phyloP scores from a whole-genome alignment of 1,140 invertebrate species.

The Uloborus diversus region DNA sequence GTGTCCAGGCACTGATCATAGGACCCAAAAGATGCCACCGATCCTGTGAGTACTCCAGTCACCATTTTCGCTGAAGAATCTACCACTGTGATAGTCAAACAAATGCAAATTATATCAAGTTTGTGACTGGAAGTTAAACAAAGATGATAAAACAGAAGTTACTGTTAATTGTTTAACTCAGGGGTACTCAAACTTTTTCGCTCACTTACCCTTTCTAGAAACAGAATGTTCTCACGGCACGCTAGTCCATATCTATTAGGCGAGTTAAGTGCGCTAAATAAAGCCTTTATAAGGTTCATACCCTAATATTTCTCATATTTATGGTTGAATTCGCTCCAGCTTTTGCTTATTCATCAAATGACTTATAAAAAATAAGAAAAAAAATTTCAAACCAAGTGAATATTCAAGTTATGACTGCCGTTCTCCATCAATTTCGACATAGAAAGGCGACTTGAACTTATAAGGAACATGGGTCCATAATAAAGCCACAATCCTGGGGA shows the following conservation, averaged over 20 bases:
- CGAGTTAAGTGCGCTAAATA: neutral
- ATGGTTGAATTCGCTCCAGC: too few relatives aligned
- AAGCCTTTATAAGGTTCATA: neutral
- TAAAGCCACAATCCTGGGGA: too few relatives aligned
- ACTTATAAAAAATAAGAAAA: too few relatives aligned
- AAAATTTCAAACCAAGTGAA: neutral
- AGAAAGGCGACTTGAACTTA: too few relatives aligned
- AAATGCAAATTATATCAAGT: too few relatives aligned
- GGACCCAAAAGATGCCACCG: slow-evolving; percentile 48
- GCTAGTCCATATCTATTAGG: neutral
- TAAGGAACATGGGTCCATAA: too few relatives aligned
- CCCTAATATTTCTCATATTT: too few relatives aligned
- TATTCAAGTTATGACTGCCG: neutral
- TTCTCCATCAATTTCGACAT: neutral
- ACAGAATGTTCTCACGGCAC: neutral
- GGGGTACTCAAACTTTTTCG: too few relatives aligned
- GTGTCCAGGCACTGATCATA: slow-evolving; percentile 58
- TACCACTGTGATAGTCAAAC: slow-evolving; percentile 34
- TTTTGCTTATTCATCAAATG: too few relatives aligned
- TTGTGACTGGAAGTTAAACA: too few relatives aligned
- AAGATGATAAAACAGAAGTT: too few relatives aligned
- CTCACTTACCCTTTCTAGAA: neutral
- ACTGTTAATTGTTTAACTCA: too few relatives aligned
- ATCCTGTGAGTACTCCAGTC: slow-evolving; percentile 49
- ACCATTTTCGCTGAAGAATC: slow-evolving; percentile 55